Evolutionary conservation across 2,888 invertebrate species (phyloP).

Genomic region (Eupithecia centaureata): DNA sequence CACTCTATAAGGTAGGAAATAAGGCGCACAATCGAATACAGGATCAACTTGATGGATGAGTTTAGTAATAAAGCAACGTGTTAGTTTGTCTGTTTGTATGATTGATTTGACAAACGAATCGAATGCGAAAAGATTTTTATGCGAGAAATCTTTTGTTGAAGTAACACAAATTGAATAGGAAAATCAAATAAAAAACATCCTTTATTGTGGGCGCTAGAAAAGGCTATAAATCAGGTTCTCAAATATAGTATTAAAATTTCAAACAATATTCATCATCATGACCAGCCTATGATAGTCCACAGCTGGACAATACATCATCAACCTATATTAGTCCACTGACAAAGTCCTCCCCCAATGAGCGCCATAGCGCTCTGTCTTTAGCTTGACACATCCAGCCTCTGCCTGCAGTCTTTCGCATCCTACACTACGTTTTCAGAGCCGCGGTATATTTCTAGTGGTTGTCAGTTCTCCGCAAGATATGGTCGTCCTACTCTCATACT

Average conservation of each 20-base stretch:
- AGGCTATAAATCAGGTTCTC: neutral
- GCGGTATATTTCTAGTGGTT: no score
- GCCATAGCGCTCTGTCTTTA: no score
- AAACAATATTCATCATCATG: no score
- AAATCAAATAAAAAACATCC: neutral
- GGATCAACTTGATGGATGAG: slow-evolving; percentile 44
- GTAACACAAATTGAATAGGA: neutral
- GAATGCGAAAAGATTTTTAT: slow-evolving; percentile 1
- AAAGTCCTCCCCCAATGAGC: no score
- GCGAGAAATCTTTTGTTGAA: slow-evolving; percentile 8
- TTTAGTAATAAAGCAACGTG: slow-evolving; percentile 43
- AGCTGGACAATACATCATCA: no score
- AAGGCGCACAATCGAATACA: slow-evolving; percentile 27
- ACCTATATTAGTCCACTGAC: no score
- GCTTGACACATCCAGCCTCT: no score
- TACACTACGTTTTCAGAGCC: no score
- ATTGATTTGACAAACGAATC: slow-evolving; percentile 40
- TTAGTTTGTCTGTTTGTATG: slow-evolving; percentile 34
- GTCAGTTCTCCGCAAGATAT: no score
- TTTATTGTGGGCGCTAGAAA: neutral
- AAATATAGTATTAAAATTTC: neutral
- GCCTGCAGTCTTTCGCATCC: no score
- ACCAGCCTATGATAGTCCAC: no score
- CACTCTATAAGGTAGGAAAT: slow-evolving; percentile 17
- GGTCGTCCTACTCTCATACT: no score